Evolutionary conservation across 2,888 invertebrate species (phyloP), one percentile per base, ranked within the genome.

Genomic region (Uropetala carovei): DNA sequence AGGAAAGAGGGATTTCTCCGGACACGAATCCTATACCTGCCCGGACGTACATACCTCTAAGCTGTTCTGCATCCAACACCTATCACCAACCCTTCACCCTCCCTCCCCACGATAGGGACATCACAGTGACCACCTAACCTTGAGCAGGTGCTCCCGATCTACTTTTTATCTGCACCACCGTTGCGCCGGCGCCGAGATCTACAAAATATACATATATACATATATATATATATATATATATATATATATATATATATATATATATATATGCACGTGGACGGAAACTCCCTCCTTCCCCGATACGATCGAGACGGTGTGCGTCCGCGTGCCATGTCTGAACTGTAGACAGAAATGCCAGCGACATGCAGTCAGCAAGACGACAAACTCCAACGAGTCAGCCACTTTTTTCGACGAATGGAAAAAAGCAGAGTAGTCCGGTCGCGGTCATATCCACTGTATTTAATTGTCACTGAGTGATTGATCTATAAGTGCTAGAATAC

Each of bases 381-480:
- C 60, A 75, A 75, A 68, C 43, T 89, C 43, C 89, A 60, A 60
- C 86, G 86, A 86, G 60, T 86, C 60, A 59, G 89, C 89, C 89
- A 64, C 89, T 89, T 89, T 89, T 89, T 89, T 89, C 89, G 89
- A 89, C 43, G 89, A 89, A 89, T 68, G 89, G 89, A 89, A 89
- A 85, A 89, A 89, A 89, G 89, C 64, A 89, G 89, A 89, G 89
- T 89, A 89, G 89, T 89, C 64, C 89, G 64, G 89, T 89, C 89
- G 89, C 89, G 89, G 89, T 89, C 89, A 89, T 89, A 89, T 89
- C 59, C 60, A 64, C 56, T 89, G 89, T 89, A 89, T 89, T 89
- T 89, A 89, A 89, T 89, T 89, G 64, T 89, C 89, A 89, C 89
- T 89, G 89, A 89, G 89, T 89, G 89, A 89, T 89, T 89, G 64